Conservation (phyloP, 2,797 vertebrate species). For the Muscicapa striata region DNA sequence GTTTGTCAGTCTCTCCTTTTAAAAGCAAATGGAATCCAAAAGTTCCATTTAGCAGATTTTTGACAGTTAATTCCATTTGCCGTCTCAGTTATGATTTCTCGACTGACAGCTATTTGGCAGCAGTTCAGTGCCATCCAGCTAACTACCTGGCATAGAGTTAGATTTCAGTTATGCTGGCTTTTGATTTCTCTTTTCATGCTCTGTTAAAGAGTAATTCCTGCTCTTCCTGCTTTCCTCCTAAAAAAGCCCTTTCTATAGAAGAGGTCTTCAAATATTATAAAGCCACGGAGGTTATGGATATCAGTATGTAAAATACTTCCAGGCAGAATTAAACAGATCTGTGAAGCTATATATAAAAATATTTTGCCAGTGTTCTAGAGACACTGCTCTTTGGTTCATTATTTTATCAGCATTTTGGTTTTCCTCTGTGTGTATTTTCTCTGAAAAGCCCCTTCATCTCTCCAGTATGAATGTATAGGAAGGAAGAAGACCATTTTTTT, state of each 20-base stretch:
- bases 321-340: neutral
- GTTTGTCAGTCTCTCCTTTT: neutral
- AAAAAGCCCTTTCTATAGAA: neutral
- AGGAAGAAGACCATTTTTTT: neutral
- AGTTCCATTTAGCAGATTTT: neutral
- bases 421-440: neutral
- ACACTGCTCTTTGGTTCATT: neutral
- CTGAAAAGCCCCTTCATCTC: constrained; percentile 28
- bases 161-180: neutral
- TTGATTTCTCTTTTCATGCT: constrained; percentile 5
- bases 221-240: neutral
- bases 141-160: neutral
- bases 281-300: neutral
- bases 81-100: neutral
- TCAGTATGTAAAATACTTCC: neutral
- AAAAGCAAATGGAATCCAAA: neutral
- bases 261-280: neutral
- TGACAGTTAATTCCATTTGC: neutral
- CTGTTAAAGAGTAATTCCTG: neutral
- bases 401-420: neutral
- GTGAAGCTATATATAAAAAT: neutral
- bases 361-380: neutral
- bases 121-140: neutral
- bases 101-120: neutral
- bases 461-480: neutral